These are phyloP conservation scores for Bubo blakistoni DNA, from an alignment of 2,113 vertebrate species.

Conservation along the genomic window DNA sequence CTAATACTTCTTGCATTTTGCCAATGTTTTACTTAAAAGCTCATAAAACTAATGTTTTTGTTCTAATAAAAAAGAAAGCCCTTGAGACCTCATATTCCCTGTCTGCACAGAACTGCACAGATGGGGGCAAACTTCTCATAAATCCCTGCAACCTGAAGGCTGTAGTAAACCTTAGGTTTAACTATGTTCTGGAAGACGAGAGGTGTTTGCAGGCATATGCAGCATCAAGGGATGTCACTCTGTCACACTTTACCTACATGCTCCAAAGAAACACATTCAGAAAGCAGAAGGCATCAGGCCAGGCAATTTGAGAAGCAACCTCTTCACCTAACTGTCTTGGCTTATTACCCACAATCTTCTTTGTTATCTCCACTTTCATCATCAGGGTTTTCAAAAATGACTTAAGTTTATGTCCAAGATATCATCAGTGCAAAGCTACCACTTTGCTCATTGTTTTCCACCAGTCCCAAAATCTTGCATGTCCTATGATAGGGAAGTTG, in stretches of 20 bases:
- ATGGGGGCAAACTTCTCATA: not conserved
- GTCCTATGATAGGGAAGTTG: not conserved
- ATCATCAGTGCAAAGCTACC: not conserved
- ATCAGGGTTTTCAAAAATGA: not conserved
- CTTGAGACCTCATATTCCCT: conserved; percentile 1
- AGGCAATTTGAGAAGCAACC: not conserved
- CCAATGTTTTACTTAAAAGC: conserved; percentile 36
- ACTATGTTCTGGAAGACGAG: not conserved
- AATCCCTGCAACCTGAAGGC: not conserved
- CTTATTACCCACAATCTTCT: not conserved
- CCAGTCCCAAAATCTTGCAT: not conserved
- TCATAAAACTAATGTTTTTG: not conserved
- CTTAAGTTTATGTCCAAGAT: not conserved
- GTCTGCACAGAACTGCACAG: not conserved
- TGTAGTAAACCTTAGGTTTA: not conserved
- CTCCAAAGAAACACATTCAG: not conserved
- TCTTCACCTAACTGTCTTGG: not conserved
- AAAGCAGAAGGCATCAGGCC: not conserved
- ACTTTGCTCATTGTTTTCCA: not conserved
- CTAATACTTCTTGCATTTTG: not conserved
- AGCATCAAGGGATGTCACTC: not conserved
- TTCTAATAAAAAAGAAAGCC: conserved; percentile 23
- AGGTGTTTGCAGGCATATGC: not conserved
- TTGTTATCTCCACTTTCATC: not conserved
- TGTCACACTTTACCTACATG: not conserved